Evolutionary conservation across 1,140 invertebrate genomes (phyloP).

Genomic region (Neodiprion pinetum): DNA sequence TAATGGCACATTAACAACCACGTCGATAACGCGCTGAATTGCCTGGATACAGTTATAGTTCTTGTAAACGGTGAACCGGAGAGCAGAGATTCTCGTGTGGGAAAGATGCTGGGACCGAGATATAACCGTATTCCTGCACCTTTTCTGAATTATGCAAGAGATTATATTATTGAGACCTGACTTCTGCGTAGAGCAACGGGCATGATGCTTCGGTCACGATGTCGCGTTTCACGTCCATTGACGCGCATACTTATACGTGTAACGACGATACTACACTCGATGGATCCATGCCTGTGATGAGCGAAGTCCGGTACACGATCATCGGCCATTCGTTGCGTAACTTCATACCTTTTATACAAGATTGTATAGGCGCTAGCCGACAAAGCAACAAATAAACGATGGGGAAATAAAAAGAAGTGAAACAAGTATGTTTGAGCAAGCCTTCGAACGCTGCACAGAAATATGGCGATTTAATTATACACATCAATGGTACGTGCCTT

Average conservation of each 20-base stretch:
- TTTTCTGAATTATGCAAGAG: background rate
- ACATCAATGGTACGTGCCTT: background rate
- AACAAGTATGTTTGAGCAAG: no score
- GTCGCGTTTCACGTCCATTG: background rate
- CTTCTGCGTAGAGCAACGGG: background rate
- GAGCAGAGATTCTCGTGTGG: conserved; percentile 1
- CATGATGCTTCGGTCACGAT: background rate
- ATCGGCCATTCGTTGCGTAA: no score
- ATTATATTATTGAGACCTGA: no score
- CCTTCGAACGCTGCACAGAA: background rate
- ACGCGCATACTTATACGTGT: no score
- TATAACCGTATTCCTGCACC: background rate
- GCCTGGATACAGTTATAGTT: background rate
- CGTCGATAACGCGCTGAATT: background rate
- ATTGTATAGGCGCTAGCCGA: no score
- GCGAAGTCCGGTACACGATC: no score
- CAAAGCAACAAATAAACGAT: no score
- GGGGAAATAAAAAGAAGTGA: no score
- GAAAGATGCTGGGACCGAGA: background rate
- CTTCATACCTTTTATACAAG: no score
- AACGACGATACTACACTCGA: no score
- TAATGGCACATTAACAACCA: background rate
- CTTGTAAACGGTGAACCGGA: background rate
- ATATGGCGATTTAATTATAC: conserved; percentile 1
- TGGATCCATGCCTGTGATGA: no score